Base-by-base conservation (phyloP, 2,113 vertebrate species). In the Phoenicopterus ruber region DNA sequence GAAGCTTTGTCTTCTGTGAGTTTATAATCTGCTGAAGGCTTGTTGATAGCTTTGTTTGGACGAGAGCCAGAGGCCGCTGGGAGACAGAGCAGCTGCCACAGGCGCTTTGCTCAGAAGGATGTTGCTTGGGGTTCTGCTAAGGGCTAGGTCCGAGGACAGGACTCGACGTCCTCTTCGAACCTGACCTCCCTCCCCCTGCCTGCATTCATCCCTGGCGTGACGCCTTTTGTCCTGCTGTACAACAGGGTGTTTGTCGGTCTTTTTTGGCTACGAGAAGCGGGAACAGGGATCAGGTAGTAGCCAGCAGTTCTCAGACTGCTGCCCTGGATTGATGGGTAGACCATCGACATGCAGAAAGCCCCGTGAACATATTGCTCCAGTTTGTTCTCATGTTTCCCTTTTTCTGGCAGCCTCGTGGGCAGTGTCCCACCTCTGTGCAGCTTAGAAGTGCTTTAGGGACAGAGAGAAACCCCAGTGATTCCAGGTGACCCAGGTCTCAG, bases 321-420 rank as follows among this genome's bases (percentile, higher is more conserved):
- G 54, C 26, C 31, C 61, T 79, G 84, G n/a, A 4, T 46, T 2
- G 1, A 5, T 36, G 52, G 28, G 65, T 16, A 5, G 69, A 26
- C 57, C 38, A 2, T 2, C 1, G 10, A 13, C 34, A 10, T 5
- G 9, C 62, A 89, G 57, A 65, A 55, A 18, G 49, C 47, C n/a
- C 34, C 1, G 0, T 67, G n/a, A 11, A 8, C 1, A 0, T 34
- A 8, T n/a, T 44, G n/a, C 47, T 67, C 67, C 67, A 7, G 36
- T 40, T 79, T 29, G 3, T 50, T 58, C 26, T 66, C 3, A 13
- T 15, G 13, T 29, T 72, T 36, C 61, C 54, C 47, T 47, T 57
- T n/a, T 44, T 13, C 58, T 89, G 82, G 47, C 52, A 84, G 73
- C 73, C 52, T 69, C 47, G 6, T 21, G 31, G 22, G 54, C 62